phyloP scores from a whole-genome alignment of 2,888 invertebrate genomes.

The Helobdella robusta region DNA sequence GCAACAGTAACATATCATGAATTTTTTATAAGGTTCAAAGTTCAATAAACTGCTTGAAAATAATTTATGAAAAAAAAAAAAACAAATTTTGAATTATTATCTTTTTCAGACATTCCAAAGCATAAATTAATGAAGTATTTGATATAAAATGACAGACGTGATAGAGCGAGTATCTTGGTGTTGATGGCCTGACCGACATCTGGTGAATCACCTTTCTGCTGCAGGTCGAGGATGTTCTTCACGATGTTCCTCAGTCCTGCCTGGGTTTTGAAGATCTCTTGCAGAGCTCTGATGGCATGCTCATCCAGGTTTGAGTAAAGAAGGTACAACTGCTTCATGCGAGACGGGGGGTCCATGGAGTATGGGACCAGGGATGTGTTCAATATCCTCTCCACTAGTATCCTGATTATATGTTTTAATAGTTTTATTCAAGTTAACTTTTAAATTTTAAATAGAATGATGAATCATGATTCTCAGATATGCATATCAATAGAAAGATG shows the following conservation, averaged over 20 bases:
- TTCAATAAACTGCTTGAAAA: too few relatives aligned
- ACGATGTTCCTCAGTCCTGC: slow-evolving; percentile 55
- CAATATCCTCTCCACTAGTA: slow-evolving; percentile 79
- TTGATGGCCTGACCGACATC: slow-evolving; percentile 36
- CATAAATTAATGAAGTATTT: too few relatives aligned
- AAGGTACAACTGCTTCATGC: slow-evolving; percentile 86
- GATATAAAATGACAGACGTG: slow-evolving; percentile 37
- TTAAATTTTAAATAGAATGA: not conserved
- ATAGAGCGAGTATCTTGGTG: slow-evolving; percentile 37
- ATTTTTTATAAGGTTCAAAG: too few relatives aligned
- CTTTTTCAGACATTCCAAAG: too few relatives aligned
- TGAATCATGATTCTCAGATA: not conserved
- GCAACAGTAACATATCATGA: too few relatives aligned
- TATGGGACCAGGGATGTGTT: slow-evolving; percentile 92
- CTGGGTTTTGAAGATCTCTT: slow-evolving; percentile 85
- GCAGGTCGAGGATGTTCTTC: slow-evolving; percentile 75
- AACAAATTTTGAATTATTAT: too few relatives aligned
- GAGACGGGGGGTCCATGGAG: slow-evolving; percentile 69
- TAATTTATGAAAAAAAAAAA: too few relatives aligned
- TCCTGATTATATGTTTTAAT: slow-evolving; percentile 42
- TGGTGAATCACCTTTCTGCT: slow-evolving; percentile 51
- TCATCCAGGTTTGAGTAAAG: slow-evolving; percentile 85
- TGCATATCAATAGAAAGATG: not conserved
- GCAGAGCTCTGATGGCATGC: slow-evolving; percentile 74
- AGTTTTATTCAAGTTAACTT: not conserved